These are phyloP conservation scores for Trichopria drosophilae DNA, from an alignment of 2,888 invertebrate species.

Conservation along the genomic window DNA sequence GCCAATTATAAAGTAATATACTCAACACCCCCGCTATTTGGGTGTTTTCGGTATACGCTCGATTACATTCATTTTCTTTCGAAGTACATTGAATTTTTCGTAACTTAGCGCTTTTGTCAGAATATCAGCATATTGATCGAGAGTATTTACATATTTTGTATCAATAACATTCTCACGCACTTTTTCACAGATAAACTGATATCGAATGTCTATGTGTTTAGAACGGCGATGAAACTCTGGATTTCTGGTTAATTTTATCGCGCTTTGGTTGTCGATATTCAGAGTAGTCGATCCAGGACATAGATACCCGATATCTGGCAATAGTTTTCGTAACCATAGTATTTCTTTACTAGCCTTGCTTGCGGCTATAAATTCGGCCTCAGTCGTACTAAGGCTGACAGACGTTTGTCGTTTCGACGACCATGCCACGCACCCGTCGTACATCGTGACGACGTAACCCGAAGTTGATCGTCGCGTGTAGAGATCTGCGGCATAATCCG, in stretches of 20 bases:
- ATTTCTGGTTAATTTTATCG: conserved; percentile 37
- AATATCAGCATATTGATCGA: conserved; percentile 7
- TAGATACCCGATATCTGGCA: conserved; percentile 30
- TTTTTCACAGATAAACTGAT: conserved; percentile 35
- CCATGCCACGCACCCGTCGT: conserved; percentile 34
- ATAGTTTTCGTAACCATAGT: conserved; percentile 36
- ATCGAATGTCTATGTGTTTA: conserved; percentile 40
- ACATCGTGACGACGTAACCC: conserved; percentile 33
- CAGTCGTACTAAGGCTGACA: conserved; percentile 37
- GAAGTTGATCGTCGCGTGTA: conserved; percentile 35
- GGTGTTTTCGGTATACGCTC: conserved; percentile 3
- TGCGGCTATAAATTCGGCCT: conserved; percentile 43
- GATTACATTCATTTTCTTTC: neutral
- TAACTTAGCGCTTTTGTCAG: neutral
- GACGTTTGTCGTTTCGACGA: conserved; percentile 30
- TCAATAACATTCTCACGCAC: conserved; percentile 8
- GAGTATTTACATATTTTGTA: conserved; percentile 9
- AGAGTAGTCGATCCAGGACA: conserved; percentile 15
- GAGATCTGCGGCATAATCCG: conserved; percentile 33
- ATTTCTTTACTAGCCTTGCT: conserved; percentile 35
- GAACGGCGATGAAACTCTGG: conserved; percentile 37
- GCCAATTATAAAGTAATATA: too few relatives aligned
- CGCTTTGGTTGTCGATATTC: too few relatives aligned
- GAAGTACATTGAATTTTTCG: neutral
- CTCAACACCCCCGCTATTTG: conserved; percentile 11